Conservation (phyloP, 2,113 vertebrate genomes). For the Noturus placidus region DNA sequence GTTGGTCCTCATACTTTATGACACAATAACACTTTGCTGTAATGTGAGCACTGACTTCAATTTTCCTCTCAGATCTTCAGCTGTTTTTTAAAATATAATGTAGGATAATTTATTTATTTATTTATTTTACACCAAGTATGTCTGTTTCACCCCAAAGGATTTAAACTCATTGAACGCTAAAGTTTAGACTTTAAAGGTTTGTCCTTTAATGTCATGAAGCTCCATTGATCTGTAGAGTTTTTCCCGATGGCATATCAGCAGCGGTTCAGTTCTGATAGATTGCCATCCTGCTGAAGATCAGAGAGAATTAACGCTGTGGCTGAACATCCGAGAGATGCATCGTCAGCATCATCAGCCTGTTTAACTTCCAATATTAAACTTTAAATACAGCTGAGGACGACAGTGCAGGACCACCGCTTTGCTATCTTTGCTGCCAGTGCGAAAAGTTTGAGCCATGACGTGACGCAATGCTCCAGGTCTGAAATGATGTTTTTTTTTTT, state of each 20-base stretch:
- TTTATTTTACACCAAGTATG: neutral
- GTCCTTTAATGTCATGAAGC: constrained; percentile 3
- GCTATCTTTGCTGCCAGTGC: neutral
- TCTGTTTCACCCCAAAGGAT: neutral
- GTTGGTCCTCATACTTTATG: neutral
- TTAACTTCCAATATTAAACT: neutral
- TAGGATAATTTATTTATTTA: neutral
- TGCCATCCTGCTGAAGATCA: constrained; percentile 4
- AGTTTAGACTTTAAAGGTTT: neutral
- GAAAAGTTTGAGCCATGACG: neutral
- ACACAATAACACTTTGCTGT: neutral
- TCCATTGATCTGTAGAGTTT: neutral
- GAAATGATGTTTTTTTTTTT: neutral
- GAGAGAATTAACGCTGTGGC: neutral
- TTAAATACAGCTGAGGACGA: neutral
- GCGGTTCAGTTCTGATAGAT: neutral
- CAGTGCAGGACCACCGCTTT: neutral
- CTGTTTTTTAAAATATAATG: neutral
- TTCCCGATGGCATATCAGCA: neutral
- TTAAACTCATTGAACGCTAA: neutral
- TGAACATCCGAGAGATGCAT: neutral
- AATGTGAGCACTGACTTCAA: neutral
- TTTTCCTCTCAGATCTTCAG: neutral
- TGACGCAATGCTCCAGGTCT: neutral
- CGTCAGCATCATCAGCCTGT: neutral